Evolutionary conservation across 2,888 invertebrate genomes (phyloP).

Genomic region (Pseudeuparius sepicola): DNA sequence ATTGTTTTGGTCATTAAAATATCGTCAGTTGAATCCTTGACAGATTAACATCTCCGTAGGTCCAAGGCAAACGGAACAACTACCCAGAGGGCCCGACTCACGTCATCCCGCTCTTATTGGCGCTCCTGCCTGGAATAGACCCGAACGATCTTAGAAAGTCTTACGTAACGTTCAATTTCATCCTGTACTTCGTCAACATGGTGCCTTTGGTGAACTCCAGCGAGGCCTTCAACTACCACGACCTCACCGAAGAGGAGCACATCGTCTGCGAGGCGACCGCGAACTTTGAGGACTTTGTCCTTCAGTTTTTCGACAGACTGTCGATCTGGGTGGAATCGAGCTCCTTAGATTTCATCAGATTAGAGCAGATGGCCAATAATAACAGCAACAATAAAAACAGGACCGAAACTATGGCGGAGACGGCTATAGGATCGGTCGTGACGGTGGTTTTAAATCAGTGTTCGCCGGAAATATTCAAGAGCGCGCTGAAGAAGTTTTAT

Average conservation of each 20-base stretch:
- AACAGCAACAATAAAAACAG: slow-evolving; percentile 51
- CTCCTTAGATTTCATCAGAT: slow-evolving; percentile 54
- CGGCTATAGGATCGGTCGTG: slow-evolving; percentile 57
- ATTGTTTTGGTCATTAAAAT: too few relatives aligned
- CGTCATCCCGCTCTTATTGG: slow-evolving; percentile 69
- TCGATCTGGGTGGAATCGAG: slow-evolving; percentile 63
- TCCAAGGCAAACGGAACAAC: slow-evolving; percentile 42
- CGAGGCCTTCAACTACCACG: slow-evolving; percentile 50
- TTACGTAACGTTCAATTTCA: slow-evolving; percentile 66
- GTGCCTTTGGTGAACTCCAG: slow-evolving; percentile 82
- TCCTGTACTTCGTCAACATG: slow-evolving; percentile 64
- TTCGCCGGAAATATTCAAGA: slow-evolving; percentile 51
- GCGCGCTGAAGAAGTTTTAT: slow-evolving; percentile 66
- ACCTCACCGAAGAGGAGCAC: slow-evolving; percentile 66
- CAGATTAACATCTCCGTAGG: slow-evolving; percentile 27
- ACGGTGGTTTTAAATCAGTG: slow-evolving; percentile 61
- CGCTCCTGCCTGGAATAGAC: slow-evolving; percentile 80
- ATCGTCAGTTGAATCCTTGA: slow-evolving; percentile 3
- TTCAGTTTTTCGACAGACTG: slow-evolving; percentile 73
- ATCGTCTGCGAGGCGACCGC: slow-evolving; percentile 71
- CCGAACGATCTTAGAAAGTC: slow-evolving; percentile 77
- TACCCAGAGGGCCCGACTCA: slow-evolving; percentile 72
- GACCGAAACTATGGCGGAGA: slow-evolving; percentile 62
- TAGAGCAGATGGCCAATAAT: slow-evolving; percentile 49
- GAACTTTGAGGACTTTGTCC: slow-evolving; percentile 79